Evolutionary conservation across 1,140 invertebrate genomes (phyloP).

Genomic region (Lordiphosa collinella): DNA sequence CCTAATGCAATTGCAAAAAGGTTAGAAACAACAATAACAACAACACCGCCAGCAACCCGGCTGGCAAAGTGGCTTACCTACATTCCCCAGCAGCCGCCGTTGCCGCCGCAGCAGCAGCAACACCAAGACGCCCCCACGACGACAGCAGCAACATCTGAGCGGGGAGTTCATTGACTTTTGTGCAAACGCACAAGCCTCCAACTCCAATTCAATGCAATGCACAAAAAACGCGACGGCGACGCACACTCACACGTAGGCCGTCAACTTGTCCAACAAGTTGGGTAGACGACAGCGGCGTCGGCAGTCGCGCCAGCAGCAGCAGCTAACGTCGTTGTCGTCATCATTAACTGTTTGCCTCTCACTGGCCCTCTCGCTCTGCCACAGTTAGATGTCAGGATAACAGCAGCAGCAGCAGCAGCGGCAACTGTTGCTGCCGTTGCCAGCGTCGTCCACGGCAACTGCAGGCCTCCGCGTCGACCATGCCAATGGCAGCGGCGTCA

Average conservation of each 20-base stretch:
- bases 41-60: conserved; percentile 52
- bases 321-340: conserved; percentile 58
- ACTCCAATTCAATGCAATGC: conserved; percentile 71
- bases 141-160: conserved; percentile 24
- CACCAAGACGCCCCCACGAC: conserved; percentile 12
- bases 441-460: conserved; percentile 4
- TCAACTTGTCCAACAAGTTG: conserved; percentile 76
- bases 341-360: conserved; percentile 22
- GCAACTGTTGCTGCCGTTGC: conserved; percentile 10
- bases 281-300: conserved; percentile 50
- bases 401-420: conserved; percentile 14
- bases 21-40: conserved; percentile 64
- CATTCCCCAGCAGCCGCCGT: conserved; percentile 46
- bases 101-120: conserved; percentile 10
- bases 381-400: conserved; percentile 53
- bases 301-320: conserved; percentile 18
- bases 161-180: conserved; percentile 72
- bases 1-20: conserved; percentile 73
- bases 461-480: conserved; percentile 32
- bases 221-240: conserved; percentile 31
- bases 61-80: conserved; percentile 68
- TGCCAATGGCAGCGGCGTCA: conserved; percentile 64
- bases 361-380: conserved; percentile 18
- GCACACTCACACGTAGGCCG: conserved; percentile 64
- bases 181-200: conserved; percentile 75